Percentiles rank a stretch among this genome's conserved stretches.
phyloP scores from a whole-genome alignment of 2,797 vertebrate genomes.

The Chelmon rostratus region DNA sequence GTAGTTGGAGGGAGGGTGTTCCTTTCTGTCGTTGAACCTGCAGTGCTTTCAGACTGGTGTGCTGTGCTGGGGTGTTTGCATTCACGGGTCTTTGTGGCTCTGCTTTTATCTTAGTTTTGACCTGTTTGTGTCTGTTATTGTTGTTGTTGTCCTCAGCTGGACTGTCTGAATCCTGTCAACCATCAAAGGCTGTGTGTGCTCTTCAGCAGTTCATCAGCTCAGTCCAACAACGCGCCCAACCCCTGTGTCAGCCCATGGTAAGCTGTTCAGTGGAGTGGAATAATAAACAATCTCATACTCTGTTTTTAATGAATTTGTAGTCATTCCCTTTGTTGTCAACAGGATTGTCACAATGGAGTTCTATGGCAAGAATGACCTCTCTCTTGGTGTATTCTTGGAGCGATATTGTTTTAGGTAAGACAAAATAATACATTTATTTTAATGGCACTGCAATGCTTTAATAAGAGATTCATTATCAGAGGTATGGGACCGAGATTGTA shows the following conservation, averaged over 20 bases:
- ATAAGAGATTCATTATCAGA: background rate
- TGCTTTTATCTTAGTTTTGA: background rate
- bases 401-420: constrained; percentile 97
- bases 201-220: constrained; percentile 97
- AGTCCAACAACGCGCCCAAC: constrained; percentile 97
- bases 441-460: background rate
- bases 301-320: background rate
- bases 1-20: background rate
- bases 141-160: constrained; percentile 86
- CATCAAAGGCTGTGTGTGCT: constrained; percentile 98
- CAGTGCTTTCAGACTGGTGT: constrained; percentile 25
- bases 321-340: constrained; percentile 28
- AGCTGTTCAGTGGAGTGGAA: background rate
- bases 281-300: background rate
- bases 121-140: background rate
- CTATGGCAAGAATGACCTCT: constrained; percentile 98
- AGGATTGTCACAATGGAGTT: constrained; percentile 99
- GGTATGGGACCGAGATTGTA: background rate
- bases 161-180: constrained; percentile 94
- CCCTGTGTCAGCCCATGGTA: constrained; percentile 99
- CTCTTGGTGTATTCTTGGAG: constrained; percentile 96
- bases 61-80: constrained; percentile 16
- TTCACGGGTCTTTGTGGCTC: constrained; percentile 4
- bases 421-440: background rate
- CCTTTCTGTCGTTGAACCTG: constrained; percentile 22